These are phyloP conservation scores for Cyclophora albipunctata DNA, from an alignment of 2,888 invertebrate genomes.

Conservation along the genomic window DNA sequence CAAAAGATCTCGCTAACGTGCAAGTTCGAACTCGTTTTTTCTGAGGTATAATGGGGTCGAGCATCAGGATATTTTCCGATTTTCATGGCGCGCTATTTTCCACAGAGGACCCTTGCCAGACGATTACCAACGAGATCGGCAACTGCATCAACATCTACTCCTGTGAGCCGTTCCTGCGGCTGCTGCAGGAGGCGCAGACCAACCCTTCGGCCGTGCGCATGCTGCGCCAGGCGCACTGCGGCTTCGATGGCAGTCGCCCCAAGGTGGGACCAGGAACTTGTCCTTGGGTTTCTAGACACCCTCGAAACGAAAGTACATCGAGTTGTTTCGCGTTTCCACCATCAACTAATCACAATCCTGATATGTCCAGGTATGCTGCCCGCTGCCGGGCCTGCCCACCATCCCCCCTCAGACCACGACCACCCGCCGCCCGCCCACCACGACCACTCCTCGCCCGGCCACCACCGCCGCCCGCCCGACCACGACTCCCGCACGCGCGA, in stretches of 20 bases:
- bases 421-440: neutral
- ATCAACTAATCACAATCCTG: neutral
- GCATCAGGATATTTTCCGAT: too few relatives aligned
- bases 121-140: constrained; percentile 67
- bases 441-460: neutral
- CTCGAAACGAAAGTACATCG: neutral
- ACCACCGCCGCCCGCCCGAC: neutral
- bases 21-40: too few relatives aligned
- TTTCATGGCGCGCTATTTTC: too few relatives aligned
- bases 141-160: constrained; percentile 68
- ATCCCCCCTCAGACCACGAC: neutral
- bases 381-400: constrained; percentile 2
- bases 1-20: too few relatives aligned
- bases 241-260: constrained; percentile 77
- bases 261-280: constrained; percentile 57
- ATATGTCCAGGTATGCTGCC: constrained; percentile 20
- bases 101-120: constrained; percentile 49
- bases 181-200: constrained; percentile 48
- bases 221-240: constrained; percentile 81
- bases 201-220: constrained; percentile 59
- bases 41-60: too few relatives aligned
- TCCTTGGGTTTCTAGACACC: too few relatives aligned
- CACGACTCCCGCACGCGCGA: neutral
- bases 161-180: constrained; percentile 63
- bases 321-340: neutral